Conservation (phyloP, 92 coral and sea anemone genomes). For the Parazoanthus swiftii region DNA sequence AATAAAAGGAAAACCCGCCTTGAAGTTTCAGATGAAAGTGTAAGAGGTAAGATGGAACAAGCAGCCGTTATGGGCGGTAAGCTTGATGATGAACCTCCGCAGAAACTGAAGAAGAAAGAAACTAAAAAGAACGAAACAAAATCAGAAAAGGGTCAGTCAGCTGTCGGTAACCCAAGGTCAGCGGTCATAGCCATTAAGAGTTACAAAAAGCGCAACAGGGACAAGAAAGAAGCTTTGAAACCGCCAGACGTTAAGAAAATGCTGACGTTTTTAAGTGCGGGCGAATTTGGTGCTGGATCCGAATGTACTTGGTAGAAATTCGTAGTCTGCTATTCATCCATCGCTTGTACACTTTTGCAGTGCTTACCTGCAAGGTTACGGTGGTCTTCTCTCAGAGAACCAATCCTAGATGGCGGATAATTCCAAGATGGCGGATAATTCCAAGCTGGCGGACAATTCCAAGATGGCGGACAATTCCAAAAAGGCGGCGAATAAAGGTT, state of each 20-base stretch:
- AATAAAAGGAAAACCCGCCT: neutral
- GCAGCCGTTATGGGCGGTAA: neutral
- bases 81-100: slow-evolving; percentile 15
- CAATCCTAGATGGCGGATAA: neutral
- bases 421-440: neutral
- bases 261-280: neutral
- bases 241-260: neutral
- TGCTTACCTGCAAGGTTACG: too few relatives aligned
- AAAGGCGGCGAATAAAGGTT: too few relatives aligned
- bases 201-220: slow-evolving; percentile 1
- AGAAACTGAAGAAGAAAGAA: slow-evolving; percentile 19
- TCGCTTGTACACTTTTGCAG: neutral
- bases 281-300: slow-evolving; percentile 27
- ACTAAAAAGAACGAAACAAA: neutral
- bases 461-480: neutral
- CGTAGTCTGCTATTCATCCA: neutral
- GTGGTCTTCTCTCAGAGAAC: neutral
- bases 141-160: slow-evolving; percentile 19
- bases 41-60: neutral
- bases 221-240: neutral
- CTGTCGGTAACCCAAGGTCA: slow-evolving; percentile 29
- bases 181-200: slow-evolving; percentile 30
- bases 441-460: neutral
- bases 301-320: slow-evolving; percentile 25
- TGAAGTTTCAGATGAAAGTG: neutral